Evolutionary conservation across 1,140 invertebrate species (phyloP), one percentile per base, ranked within the genome.

Genomic region (Agrypnia vestita): DNA sequence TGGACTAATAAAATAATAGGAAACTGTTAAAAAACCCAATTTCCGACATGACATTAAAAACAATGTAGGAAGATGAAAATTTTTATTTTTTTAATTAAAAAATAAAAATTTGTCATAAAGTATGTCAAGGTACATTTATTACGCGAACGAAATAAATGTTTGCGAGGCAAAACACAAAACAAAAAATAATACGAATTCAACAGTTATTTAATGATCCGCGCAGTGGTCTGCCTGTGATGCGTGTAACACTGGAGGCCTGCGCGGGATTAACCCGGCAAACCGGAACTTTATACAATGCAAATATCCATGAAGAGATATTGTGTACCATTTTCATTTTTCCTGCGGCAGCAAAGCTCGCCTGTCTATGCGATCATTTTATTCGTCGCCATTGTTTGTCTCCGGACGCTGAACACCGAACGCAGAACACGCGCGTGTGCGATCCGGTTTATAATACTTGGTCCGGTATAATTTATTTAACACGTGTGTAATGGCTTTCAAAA

Each of bases 241-340:
- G 79, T 80, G 79, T 76, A 80, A 76, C 71, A 53, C 64, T 4
- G 67, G 56, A 74, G 74, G 61, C 61, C 73, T 64, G 79, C 73
- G 62, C 79, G 73, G 79, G 73, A 80, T 80, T 80, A 80, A 80
- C 71, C 74, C 79, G 74, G 73, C 71, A 76, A 76, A 76, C 79
- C 74, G 53, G 79, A 80, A 80, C 73, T 71, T 80, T 76, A 80
- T 76, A 80, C 79, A 76, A 80, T 80, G 79, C 79, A 80, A 80
- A 80, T 80, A 80, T 80, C 69, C 71, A 71, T 76, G 72, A 76
- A 71, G 79, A 76, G 79, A 80, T 76, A 80, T 80, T 76, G 79
- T 80, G 79, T 80, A 76, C 73, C 74, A 71, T 80, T 80, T 76
- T 61, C 73, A 80, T 80, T 80, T 35, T 80, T 80, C 61, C 79